A percentile compares a stretch with the other conserved stretches of the same genome.
These are phyloP conservation scores for Natrix natrix DNA, from an alignment of 2,797 vertebrate genomes.

Conservation along the genomic window DNA sequence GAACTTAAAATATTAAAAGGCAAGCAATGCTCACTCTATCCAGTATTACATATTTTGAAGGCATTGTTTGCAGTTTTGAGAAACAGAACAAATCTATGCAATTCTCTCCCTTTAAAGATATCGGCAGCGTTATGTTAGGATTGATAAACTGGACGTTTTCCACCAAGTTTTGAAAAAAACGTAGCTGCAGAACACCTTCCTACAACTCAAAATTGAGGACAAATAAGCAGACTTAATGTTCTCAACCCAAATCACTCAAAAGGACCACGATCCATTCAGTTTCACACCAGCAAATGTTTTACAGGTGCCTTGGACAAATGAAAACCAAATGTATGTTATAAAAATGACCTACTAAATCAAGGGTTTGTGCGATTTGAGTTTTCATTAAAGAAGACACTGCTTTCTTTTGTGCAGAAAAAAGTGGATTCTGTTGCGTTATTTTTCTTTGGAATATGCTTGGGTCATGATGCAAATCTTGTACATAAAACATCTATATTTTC, in stretches of 20 bases:
- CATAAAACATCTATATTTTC: not conserved
- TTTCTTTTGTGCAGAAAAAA: not conserved
- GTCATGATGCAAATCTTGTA: not conserved
- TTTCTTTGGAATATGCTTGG: not conserved
- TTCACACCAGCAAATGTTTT: slow-evolving; percentile 73
- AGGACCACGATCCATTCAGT: slow-evolving; percentile 34
- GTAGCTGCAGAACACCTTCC: slow-evolving; percentile 12
- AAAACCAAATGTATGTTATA: slow-evolving; percentile 22
- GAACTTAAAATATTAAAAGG: not conserved
- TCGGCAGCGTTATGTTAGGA: not conserved
- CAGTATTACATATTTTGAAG: slow-evolving; percentile 34
- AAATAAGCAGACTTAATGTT: not conserved
- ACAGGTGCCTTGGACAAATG: slow-evolving; percentile 71
- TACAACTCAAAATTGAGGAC: not conserved
- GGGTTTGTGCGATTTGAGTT: not conserved
- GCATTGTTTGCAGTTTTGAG: slow-evolving; percentile 34
- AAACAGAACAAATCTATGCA: slow-evolving; percentile 50
- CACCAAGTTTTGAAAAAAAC: slow-evolving; percentile 35
- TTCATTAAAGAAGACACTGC: not conserved
- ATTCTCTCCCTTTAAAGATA: not conserved
- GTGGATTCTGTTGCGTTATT: not conserved
- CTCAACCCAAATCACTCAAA: not conserved
- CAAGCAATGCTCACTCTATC: slow-evolving; percentile 32
- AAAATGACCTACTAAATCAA: slow-evolving; percentile 18
- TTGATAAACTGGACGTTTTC: slow-evolving; percentile 11